Percentiles rank a stretch among this genome's conserved stretches.
Conservation (phyloP, 2,797 vertebrate species). For the Ciconia nigra region DNA sequence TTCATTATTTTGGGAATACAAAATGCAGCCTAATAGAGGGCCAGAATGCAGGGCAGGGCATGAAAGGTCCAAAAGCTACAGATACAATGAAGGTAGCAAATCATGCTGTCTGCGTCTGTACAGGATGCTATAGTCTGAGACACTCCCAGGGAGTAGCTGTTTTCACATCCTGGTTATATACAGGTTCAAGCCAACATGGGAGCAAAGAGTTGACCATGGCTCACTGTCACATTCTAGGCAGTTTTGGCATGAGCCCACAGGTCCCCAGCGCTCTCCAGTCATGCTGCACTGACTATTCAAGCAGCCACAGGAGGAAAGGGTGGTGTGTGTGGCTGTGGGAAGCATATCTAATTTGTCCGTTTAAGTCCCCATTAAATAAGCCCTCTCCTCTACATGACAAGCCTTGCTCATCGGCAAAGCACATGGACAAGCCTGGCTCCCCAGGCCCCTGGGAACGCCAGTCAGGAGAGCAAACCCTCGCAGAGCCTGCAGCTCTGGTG, state of each 20-base stretch:
- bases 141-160: not conserved
- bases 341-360: not conserved
- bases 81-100: not conserved
- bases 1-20: not conserved
- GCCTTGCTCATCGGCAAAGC: not conserved
- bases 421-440: not conserved
- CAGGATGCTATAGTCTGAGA: not conserved
- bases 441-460: not conserved
- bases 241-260: not conserved
- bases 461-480: not conserved
- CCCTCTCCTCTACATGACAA: not conserved
- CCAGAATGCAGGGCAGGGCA: not conserved
- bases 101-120: not conserved
- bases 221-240: not conserved
- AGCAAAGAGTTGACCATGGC: not conserved
- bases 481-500: not conserved
- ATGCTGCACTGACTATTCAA: not conserved
- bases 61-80: not conserved
- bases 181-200: not conserved
- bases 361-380: not conserved
- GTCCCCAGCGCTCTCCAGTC: not conserved
- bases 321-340: not conserved
- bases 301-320: not conserved
- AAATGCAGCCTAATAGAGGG: not conserved
- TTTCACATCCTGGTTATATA: not conserved